A percentile compares a stretch with the other conserved stretches of the same genome.
Conservation (phyloP, 2,888 invertebrate species). For the Tetragnatha montana region DNA sequence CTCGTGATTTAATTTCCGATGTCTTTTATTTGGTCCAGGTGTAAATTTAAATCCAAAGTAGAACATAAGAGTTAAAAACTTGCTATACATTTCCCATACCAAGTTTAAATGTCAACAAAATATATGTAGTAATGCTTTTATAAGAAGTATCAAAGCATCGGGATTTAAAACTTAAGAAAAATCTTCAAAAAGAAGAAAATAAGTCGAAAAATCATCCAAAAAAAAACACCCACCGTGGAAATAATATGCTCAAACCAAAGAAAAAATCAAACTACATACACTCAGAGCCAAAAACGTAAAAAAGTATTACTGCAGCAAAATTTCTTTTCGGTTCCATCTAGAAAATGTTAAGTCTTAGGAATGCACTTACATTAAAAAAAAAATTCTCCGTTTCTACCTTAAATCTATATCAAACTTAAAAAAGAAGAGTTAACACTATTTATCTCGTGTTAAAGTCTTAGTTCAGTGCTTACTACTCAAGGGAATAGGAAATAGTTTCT, state of each 20-base stretch:
- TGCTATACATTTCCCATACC: too few species aligned
- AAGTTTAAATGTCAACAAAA: too few species aligned
- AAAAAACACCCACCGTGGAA: background rate
- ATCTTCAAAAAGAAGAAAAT: too few species aligned
- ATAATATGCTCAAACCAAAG: background rate
- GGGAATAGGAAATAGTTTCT: background rate
- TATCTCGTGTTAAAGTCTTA: background rate
- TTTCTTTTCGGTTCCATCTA: background rate
- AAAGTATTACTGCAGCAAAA: background rate
- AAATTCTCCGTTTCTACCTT: background rate
- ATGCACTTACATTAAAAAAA: background rate
- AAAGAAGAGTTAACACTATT: background rate
- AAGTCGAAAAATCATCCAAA: too few species aligned
- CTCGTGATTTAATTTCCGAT: too few species aligned
- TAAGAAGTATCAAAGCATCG: too few species aligned
- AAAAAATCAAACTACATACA: background rate
- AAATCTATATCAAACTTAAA: background rate
- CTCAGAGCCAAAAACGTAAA: background rate
- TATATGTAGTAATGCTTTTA: too few species aligned
- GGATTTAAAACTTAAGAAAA: too few species aligned
- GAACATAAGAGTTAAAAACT: too few species aligned
- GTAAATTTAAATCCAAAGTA: too few species aligned
- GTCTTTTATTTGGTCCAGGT: too few species aligned
- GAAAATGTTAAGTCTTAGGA: background rate
- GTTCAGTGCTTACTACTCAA: background rate